These are phyloP conservation scores for Plagiodera versicolora DNA, from an alignment of 2,888 invertebrate genomes.

Conservation along the genomic window DNA sequence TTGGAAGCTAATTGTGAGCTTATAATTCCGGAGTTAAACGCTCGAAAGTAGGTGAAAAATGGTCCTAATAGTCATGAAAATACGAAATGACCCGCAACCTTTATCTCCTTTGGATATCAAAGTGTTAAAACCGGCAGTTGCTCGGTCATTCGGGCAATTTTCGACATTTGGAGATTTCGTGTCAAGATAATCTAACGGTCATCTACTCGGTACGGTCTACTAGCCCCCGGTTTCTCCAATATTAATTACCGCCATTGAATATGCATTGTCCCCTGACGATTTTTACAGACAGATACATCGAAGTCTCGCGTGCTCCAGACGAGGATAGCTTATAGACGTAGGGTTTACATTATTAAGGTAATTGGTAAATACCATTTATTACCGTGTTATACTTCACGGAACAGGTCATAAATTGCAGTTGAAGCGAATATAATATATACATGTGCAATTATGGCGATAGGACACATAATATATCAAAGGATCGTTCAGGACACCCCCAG, in stretches of 20 bases:
- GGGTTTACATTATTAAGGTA: constrained; percentile 23
- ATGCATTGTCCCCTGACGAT: constrained; percentile 34
- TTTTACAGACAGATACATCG: constrained; percentile 25
- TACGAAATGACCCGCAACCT: constrained; percentile 38
- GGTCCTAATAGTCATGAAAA: constrained; percentile 43
- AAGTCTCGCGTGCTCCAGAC: constrained; percentile 18
- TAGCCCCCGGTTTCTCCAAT: constrained; percentile 38
- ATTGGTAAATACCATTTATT: constrained; percentile 25
- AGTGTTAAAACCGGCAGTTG: constrained; percentile 47
- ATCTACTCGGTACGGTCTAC: constrained; percentile 31
- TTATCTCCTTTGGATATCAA: constrained; percentile 43
- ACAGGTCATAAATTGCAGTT: constrained; percentile 13
- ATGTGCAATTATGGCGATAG: background rate
- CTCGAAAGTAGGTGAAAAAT: constrained; percentile 39
- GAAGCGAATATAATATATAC: background rate
- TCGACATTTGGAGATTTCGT: constrained; percentile 49
- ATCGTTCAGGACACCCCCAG: background rate
- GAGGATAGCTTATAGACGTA: constrained; percentile 10
- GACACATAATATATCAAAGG: background rate
- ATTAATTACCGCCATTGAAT: constrained; percentile 40
- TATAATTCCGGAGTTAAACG: no score
- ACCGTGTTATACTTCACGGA: constrained; percentile 16
- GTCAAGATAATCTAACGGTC: constrained; percentile 48
- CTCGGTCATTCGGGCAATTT: constrained; percentile 40
- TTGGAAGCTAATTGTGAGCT: no score